Base-by-base conservation (phyloP, 2,113 vertebrate species). In the Typhlomys cinereus region DNA sequence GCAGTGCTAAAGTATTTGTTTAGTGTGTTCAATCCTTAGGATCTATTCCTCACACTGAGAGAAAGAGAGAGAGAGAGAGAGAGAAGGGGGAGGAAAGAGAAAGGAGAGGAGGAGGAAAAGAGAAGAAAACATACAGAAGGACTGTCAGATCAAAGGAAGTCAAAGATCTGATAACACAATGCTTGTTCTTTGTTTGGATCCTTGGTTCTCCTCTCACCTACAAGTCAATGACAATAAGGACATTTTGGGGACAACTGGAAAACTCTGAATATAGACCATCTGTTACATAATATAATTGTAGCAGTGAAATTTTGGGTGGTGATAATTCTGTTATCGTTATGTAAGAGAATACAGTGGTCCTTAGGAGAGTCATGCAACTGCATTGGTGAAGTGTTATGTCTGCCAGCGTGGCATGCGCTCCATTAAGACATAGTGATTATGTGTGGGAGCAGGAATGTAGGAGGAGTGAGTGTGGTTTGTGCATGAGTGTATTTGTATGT, bases 351-450 rank as follows among this genome's bases (percentile, higher is more conserved):
- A 75, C 50, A 84, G 31, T 34, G 44, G 31, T 31, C 59, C 57
- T 93, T 67, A 83, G 82, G 64, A 71, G 70, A 80, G 17, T 91
- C n/a, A 41, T 39, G 57, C 29, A 76, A 54, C 57, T 62, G 66
- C 74, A 66, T 78, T 75, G 29, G 36, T 92, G 67, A 86, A 76
- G 78, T 64, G 39, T 23, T 36, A 21, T 31, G 61, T 87, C 80
- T 94, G 52, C 39, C 79, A 88, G 85, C 66, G 44, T 48, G n/a
- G 82, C 90, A 59, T 64, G n/a, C 14, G 64, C 39, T 78, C 95
- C 48, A 61, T 66, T 39, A 84, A 85, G 82, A 52, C 73, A 69
- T 29, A 36, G 27, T 12, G n/a, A 5, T n/a, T 23, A 59, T 3
- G 5, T 39, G 17, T 6, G 57, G 8, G 7, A 50, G 52, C 10